Evolutionary conservation across 2,113 vertebrate species (phyloP).

Genomic region (Centropus bengalensis): DNA sequence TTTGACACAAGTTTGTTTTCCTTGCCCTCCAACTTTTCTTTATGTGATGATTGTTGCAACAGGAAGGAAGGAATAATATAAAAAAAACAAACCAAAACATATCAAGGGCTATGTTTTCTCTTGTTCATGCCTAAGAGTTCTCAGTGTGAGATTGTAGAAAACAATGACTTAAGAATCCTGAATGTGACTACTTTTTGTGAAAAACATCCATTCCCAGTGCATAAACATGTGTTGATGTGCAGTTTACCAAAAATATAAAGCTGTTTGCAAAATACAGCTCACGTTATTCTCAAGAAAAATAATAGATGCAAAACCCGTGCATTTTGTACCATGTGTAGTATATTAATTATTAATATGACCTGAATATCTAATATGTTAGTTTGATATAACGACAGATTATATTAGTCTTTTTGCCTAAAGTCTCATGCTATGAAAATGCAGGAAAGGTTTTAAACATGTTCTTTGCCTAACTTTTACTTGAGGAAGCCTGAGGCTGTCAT

Average conservation of each 20-base stretch:
- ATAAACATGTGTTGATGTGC: not conserved
- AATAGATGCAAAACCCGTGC: not conserved
- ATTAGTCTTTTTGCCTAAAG: slow-evolving; percentile 37
- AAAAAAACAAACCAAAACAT: not conserved
- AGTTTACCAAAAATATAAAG: slow-evolving; percentile 19
- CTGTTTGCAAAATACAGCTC: not conserved
- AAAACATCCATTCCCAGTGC: not conserved
- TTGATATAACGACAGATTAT: not conserved
- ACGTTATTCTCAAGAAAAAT: slow-evolving; percentile 14
- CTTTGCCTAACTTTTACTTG: not conserved
- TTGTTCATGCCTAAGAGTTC: not conserved
- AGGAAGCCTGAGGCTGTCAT: slow-evolving; percentile 11
- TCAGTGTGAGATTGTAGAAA: not conserved
- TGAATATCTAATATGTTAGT: slow-evolving; percentile 46
- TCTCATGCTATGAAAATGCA: slow-evolving; percentile 20
- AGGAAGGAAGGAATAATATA: not conserved
- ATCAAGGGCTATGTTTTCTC: not conserved
- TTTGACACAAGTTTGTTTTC: slow-evolving; percentile 12
- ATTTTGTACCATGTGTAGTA: slow-evolving; percentile 9
- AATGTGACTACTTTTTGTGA: not conserved
- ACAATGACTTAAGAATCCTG: not conserved
- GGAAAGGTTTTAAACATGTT: slow-evolving; percentile 41
- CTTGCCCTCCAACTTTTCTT: not conserved
- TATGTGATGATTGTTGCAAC: not conserved
- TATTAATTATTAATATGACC: slow-evolving; percentile 51